Conservation (phyloP, 2,113 vertebrate species). For the Chionomys nivalis region DNA sequence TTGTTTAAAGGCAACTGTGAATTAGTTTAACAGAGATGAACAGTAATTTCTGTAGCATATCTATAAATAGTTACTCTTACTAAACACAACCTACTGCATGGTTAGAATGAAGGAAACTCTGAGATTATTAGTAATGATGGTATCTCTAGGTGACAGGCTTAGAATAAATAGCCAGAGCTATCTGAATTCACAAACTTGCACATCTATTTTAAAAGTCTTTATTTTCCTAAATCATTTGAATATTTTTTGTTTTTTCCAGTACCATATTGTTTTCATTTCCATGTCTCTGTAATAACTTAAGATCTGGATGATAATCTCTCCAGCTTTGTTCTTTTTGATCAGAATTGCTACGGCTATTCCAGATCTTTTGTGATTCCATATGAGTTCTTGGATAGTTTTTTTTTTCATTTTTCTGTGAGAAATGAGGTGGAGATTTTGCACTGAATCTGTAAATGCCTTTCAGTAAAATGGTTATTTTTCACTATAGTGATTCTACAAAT, state of each 20-base stretch:
- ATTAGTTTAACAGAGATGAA: neutral
- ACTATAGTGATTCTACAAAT: neutral
- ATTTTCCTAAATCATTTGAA: neutral
- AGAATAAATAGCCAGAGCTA: neutral
- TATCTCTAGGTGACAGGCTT: neutral
- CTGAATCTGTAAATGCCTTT: neutral
- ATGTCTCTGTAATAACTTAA: neutral
- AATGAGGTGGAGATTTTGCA: neutral
- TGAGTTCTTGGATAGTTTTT: neutral
- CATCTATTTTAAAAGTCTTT: neutral
- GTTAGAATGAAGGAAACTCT: neutral
- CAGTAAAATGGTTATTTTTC: neutral
- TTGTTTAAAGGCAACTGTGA: conserved; percentile 24
- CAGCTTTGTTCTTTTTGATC: neutral
- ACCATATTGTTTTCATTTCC: neutral
- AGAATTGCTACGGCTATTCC: neutral
- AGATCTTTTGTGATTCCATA: neutral
- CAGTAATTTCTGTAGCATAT: neutral
- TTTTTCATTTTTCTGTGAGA: neutral
- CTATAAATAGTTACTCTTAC: neutral
- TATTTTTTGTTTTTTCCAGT: neutral
- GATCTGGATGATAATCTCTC: neutral
- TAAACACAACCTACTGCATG: neutral
- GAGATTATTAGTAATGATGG: neutral
- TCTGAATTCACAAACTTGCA: neutral